Base-by-base conservation (phyloP, 2,888 invertebrate genomes). In the Tuberolachnus salignus region DNA sequence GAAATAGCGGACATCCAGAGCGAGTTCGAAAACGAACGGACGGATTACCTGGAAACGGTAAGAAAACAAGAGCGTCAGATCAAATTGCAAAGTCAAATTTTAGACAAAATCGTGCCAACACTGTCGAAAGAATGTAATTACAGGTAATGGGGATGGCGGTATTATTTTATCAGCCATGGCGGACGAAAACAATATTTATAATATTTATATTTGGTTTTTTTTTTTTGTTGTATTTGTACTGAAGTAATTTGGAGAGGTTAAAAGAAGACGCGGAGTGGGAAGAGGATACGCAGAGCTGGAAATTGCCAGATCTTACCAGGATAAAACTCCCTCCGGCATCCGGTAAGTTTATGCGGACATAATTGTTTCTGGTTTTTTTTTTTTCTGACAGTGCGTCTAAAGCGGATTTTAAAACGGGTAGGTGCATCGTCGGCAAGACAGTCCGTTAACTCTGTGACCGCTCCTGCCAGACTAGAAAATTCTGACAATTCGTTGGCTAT, bases 41-140 rank as follows among this genome's bases (percentile, higher is more conserved):
- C 91, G n/a, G 93, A 94, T 84, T 94, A 94, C 84, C 85, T 94
- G 82, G 94, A 94, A 84, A 91, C 93, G 0, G 93, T 94, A 49
- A 87, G 94, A 21, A 88, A 90, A 82, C 91, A 93, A 83, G 91
- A 92, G 80, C 89, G 89, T 82, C 90, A 91, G 83, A 84, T 91
- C 26, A 90, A 91, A 84, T 87, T 93, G 61, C 85, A 91, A 82
- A 88, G 89, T 78, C 89, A 90, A 83, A 88, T 91, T n/a, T 84
- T 89, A 3, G 89, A 90, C 44, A 90, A 89, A 85, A 88, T 93
- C 8, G 88, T 90, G 73, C 91, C 91, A 0, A 89, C 90, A 59
- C 86, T 94, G 42, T 88, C 91, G 61, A 89, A 90, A 82, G 92
- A 92, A 83, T 91, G 91, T 83, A 93, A 92, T 85, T 92, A 92